Evolutionary conservation across 2,113 vertebrate species (phyloP), one percentile per base, ranked within the genome.

Genomic region (Ceyx melanurus): DNA sequence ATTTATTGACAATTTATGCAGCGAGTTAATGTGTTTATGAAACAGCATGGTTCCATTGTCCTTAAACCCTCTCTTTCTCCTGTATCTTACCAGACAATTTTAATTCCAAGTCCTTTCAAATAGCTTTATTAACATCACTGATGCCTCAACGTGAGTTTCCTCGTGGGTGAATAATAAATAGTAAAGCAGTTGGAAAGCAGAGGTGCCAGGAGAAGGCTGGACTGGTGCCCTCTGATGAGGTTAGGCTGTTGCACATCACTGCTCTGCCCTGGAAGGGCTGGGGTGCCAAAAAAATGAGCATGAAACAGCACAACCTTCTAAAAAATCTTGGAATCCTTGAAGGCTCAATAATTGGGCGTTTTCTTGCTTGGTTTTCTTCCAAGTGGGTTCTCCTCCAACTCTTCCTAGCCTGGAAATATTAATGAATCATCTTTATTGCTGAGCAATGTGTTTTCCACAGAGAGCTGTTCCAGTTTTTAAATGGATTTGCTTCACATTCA

Each of bases 291-390:
- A 94, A 37, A 37, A 10, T 11, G 37, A 37, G 54, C 75, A 64
- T 85, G 87, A 95, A 76, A 60, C 43, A 87, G 78, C 10, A 2
- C 56, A 94, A 85, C 84, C 9, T 87, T 85, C 81, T 87, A 89
- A 95, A 95, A 95, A 95, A 85, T 85, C 91, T 93, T 95, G 94
- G 94, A 96, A 96, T 43, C 79, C 40, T 92, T 80, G 73, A 67
- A 77, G 40, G 66, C 25, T 28, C 67, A 89, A 83, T 93, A 95
- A 90, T 95, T 95, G 90, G 88, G 92, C 0, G 33, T 95, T 87
- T 92, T 94, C 81, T 82, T 54, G 58, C 31, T 89, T 95, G 95
- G 42, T 67, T 79, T 73, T 25, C 62, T 89, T 92, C 92, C 91
- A 94, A 94, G 48, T 86, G 53, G 22, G 19, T 93, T 92, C 84